Conservation (phyloP, 2,888 invertebrate genomes). For the Xestoiulus laeticollis region DNA sequence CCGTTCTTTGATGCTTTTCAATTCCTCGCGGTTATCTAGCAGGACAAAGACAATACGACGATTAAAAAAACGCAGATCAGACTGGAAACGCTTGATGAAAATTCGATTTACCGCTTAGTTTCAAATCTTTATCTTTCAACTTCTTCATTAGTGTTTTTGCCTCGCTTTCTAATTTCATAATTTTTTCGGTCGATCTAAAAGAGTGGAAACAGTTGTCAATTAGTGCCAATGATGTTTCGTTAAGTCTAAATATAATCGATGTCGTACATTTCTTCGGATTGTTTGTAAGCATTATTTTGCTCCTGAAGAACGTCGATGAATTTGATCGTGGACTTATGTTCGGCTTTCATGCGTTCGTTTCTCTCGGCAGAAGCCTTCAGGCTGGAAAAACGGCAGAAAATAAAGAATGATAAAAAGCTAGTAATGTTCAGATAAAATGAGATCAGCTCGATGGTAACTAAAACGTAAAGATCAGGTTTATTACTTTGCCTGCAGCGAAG, state of each 20-base stretch:
- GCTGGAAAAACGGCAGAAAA: background rate
- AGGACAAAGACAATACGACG: background rate
- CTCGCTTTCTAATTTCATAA: background rate
- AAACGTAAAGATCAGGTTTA: too few relatives aligned
- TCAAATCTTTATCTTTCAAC: slow-evolving; percentile 32
- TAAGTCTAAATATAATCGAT: background rate
- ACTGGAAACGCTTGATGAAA: background rate
- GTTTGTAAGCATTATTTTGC: slow-evolving; percentile 44
- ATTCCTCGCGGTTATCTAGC: background rate
- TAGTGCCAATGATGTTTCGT: background rate
- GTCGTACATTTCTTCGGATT: slow-evolving; percentile 48
- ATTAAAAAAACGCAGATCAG: background rate
- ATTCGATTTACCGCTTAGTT: background rate
- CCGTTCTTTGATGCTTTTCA: background rate
- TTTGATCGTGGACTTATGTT: slow-evolving; percentile 36
- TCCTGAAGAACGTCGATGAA: slow-evolving; percentile 47
- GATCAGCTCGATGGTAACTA: background rate
- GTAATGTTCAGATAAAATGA: background rate
- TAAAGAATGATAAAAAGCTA: too few relatives aligned
- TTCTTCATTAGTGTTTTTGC: background rate
- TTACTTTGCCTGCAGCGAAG: slow-evolving; percentile 11
- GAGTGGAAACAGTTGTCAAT: background rate
- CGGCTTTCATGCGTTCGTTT: background rate
- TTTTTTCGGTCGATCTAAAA: background rate
- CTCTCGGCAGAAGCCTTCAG: slow-evolving; percentile 1